These are phyloP conservation scores for Melieria picta DNA, from an alignment of 2,888 invertebrate species.

Conservation along the genomic window DNA sequence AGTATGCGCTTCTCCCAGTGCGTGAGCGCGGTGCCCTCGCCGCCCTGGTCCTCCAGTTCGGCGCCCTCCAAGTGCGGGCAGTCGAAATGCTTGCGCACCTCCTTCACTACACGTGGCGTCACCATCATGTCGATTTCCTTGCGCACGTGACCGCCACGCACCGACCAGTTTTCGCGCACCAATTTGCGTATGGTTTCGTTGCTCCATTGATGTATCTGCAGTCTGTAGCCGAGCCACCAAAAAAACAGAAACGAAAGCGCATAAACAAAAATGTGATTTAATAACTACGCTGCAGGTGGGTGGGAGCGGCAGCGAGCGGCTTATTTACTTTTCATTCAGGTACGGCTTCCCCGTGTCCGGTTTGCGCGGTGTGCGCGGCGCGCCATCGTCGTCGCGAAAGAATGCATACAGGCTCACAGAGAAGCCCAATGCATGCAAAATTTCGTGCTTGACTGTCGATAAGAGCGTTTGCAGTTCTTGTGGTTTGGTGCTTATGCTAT, in stretches of 20 bases:
- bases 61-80: slow-evolving; percentile 92
- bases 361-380: slow-evolving; percentile 83
- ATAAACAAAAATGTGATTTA: slow-evolving; percentile 3
- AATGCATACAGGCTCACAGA: slow-evolving; percentile 97
- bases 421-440: slow-evolving; percentile 96
- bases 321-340: slow-evolving; percentile 83
- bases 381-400: slow-evolving; percentile 85
- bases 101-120: slow-evolving; percentile 88
- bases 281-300: slow-evolving; percentile 16
- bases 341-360: slow-evolving; percentile 89
- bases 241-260: not conserved
- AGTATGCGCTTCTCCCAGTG: slow-evolving; percentile 99
- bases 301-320: slow-evolving; percentile 3
- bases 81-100: slow-evolving; percentile 88
- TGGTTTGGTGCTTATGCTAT: slow-evolving; percentile 89
- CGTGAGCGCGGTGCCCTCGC: slow-evolving; percentile 94
- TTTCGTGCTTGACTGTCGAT: slow-evolving; percentile 98
- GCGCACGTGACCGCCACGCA: slow-evolving; percentile 78
- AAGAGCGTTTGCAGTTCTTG: slow-evolving; percentile 91
- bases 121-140: slow-evolving; percentile 87
- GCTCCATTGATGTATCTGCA: slow-evolving; percentile 96
- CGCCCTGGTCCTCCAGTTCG: slow-evolving; percentile 97
- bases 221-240: slow-evolving; percentile 67
- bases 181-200: slow-evolving; percentile 84
- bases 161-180: slow-evolving; percentile 78